Base-by-base conservation (phyloP, 2,113 vertebrate species). In the Edolisoma coerulescens region DNA sequence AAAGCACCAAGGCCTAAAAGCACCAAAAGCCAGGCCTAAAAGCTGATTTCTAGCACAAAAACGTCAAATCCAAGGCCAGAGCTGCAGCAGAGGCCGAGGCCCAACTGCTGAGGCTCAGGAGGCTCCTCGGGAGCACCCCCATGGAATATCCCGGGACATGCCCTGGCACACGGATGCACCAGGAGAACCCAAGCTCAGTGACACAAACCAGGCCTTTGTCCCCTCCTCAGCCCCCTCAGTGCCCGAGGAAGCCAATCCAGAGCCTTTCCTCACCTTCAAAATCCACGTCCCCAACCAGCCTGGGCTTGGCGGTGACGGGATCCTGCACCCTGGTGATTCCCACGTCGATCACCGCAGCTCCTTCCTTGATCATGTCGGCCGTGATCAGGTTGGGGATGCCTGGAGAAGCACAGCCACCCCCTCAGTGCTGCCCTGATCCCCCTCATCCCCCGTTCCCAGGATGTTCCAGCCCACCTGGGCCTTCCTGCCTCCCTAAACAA, bases 341-440 rank as follows among this genome's bases (percentile, higher is more conserved):
- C 15, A 99, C 99, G 1, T 99, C 99, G 4, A 99, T 99, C 11
- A 99, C 99, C 0, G 98, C 98, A 0, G 99, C 99, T 17, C 99
- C 99, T 53, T 99, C 99, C 93, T 99, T 99, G 90, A 99, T 99
- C 99, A 99, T 99, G 78, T 99, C 99, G 0, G 99, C 99, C 0
- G 99, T 99, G 93, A 99, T 99, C 41, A 99, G 98, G 76, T 99
- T 99, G 50, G 99, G 99, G 89, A 99, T 99, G 35, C 99, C 99
- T 99, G 95, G 42, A 27, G 44, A 24, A 24, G 37, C 16, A 41
- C 30, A 16, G 0, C 8, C 21, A 2, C 13, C 0, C 0, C 0
- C 9, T 76, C 13, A 12, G 50, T 1, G 64, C 11, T 2, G 76
- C 52, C 56, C 57, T 18, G 35, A 37, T 3, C 59, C 35, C 28